Evolutionary conservation across 2,797 vertebrate genomes (phyloP), one percentile per base, ranked within the genome.

Genomic region (Scyliorhinus canicula): DNA sequence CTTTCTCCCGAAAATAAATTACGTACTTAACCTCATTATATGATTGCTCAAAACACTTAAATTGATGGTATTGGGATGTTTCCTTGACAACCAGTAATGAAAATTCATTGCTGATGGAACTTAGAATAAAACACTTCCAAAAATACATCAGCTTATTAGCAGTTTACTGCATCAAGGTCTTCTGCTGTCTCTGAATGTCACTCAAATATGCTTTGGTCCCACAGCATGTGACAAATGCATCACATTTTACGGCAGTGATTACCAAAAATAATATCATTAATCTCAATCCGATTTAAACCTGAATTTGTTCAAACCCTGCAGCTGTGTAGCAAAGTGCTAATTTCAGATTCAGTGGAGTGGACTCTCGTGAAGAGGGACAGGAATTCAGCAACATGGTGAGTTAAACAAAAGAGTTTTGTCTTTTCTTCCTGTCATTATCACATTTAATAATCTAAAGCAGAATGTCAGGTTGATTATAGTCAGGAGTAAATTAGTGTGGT

Each of bases 21-120:
- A 91, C n/a, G n/a, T 28, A 63, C 57, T 91, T 91, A 91, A 91
- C 88, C 60, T 91, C n/a, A 65, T 91, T 91, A n/a, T 65, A 91
- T 91, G 65, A 91, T 63, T 65, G 60, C 35, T 91, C 9, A 60
- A 91, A 91, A 91, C 88, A 65, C n/a, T 91, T 91, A 88, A 88
- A 88, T 88, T 60, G 19, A 60, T 88, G 31, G 52, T 88, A 65
- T 44, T 65, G 60, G 7, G 88, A 91, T 91, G 88, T 91, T 65
- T 91, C 88, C 88, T 91, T 91, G 88, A 91, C 88, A 65, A 91
- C 88, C n/a, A 74, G 71, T 71, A 74, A 28, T 52, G 28, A 94
- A 35, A 69, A 94, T 55, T 94, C 93, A 94, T 94, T 71, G 67
- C 93, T 50, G 47, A 47, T 74, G 93, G 28, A 74, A 52, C 50